These are phyloP conservation scores for Mormyrus proboscirostris DNA, from an alignment of 2,797 vertebrate genomes.

Conservation along the genomic window DNA sequence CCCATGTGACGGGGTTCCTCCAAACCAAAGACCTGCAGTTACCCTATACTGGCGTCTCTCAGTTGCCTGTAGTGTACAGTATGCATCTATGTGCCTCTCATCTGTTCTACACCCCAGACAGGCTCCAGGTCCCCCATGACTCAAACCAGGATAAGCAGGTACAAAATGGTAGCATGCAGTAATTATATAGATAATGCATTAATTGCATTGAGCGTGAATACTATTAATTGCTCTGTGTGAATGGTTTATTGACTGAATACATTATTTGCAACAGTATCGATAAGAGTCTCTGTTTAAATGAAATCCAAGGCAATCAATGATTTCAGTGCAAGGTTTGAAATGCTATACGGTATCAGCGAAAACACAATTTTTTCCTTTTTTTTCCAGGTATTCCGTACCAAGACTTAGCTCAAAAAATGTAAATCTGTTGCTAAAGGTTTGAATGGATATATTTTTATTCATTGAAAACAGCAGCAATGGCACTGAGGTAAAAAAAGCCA, in stretches of 20 bases:
- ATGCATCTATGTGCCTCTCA: neutral
- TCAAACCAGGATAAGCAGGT: neutral
- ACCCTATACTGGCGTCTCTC: neutral
- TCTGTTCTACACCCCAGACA: neutral
- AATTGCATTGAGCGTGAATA: neutral
- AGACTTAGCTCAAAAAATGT: neutral
- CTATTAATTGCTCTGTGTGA: neutral
- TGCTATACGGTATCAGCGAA: neutral
- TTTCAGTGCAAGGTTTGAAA: neutral
- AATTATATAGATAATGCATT: slow-evolving; percentile 5
- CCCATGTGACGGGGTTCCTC: neutral
- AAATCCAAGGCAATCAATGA: neutral
- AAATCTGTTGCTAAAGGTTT: neutral
- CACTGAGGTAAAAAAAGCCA: neutral
- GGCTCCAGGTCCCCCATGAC: neutral
- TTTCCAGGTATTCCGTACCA: neutral
- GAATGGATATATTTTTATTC: neutral
- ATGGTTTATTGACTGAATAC: neutral
- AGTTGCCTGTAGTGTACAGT: neutral
- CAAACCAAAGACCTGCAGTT: neutral
- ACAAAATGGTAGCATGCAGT: neutral
- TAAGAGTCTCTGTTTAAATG: neutral
- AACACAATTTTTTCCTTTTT: neutral
- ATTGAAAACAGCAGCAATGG: neutral
- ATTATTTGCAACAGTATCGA: neutral